A percentile compares a stretch with the other conserved stretches of the same genome.
phyloP scores from a whole-genome alignment of 2,888 invertebrate genomes.

The Tachystola acroxantha region DNA sequence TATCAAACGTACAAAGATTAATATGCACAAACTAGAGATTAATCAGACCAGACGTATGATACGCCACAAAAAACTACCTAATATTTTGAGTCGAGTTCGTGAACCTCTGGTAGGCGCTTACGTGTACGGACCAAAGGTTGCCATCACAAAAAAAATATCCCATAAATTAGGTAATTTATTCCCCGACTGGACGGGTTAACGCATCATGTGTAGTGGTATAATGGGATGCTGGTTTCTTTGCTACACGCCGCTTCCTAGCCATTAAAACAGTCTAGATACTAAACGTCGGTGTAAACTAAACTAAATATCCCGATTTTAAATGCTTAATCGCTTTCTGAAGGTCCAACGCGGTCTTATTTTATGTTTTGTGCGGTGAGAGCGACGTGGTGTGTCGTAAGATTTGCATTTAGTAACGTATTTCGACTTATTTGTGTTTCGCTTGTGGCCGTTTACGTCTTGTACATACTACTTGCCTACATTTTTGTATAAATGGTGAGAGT shows the following conservation, averaged over 20 bases:
- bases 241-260: constrained; percentile 60
- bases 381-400: constrained; percentile 1
- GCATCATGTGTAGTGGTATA: constrained; percentile 44
- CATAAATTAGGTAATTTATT: constrained; percentile 70
- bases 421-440: neutral
- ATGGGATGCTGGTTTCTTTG: constrained; percentile 43
- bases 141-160: constrained; percentile 32
- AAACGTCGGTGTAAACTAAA: constrained; percentile 67
- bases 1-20: too few relatives aligned
- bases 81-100: neutral
- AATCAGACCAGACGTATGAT: too few relatives aligned
- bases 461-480: neutral
- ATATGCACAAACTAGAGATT: too few relatives aligned
- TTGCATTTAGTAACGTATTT: constrained; percentile 4
- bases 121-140: constrained; percentile 9
- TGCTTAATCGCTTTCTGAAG: constrained; percentile 52
- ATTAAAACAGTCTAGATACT: constrained; percentile 66
- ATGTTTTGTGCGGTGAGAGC: constrained; percentile 20
- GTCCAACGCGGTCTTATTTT: constrained; percentile 25
- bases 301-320: constrained; percentile 57
- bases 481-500: too few relatives aligned
- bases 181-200: constrained; percentile 46
- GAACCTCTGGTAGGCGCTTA: constrained; percentile 3
- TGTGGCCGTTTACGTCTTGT: neutral
- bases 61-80: too few relatives aligned